Conservation (phyloP, 2,888 invertebrate genomes). For the Amphipyra tragopoginis region DNA sequence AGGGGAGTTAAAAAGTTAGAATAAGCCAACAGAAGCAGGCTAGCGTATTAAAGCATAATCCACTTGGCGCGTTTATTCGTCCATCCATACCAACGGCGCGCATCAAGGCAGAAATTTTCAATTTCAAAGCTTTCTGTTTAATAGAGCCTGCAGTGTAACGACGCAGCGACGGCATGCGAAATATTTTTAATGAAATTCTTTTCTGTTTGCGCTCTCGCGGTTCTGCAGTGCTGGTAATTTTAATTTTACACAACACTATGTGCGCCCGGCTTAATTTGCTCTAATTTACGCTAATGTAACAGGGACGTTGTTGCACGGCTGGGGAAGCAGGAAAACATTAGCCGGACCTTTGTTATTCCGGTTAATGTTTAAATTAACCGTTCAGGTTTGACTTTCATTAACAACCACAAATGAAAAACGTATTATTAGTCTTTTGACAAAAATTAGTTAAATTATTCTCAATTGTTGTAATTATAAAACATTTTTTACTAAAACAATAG, state of each 20-base stretch:
- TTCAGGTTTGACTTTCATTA: constrained; percentile 22
- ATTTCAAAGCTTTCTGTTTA: constrained; percentile 67
- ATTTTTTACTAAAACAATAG: background rate
- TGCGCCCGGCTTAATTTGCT: constrained; percentile 64
- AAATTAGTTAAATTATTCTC: constrained; percentile 7
- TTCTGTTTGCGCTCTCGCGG: constrained; percentile 54
- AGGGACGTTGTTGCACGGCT: constrained; percentile 53
- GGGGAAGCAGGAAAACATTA: constrained; percentile 49
- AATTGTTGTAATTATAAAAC: background rate
- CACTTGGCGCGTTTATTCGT: constrained; percentile 62
- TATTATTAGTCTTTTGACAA: constrained; percentile 1
- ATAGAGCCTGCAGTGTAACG: constrained; percentile 62
- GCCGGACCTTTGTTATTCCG: constrained; percentile 36
- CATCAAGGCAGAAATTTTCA: constrained; percentile 64
- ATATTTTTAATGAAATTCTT: constrained; percentile 76
- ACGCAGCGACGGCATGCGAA: constrained; percentile 57
- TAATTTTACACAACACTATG: constrained; percentile 63
- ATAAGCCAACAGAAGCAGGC: constrained; percentile 56
- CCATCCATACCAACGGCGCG: constrained; percentile 59
- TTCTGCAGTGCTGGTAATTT: constrained; percentile 61
- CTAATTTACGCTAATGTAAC: constrained; percentile 70
- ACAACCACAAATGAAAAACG: constrained; percentile 12
- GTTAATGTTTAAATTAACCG: constrained; percentile 39
- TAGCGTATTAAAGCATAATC: constrained; percentile 66
- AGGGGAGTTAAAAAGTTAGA: constrained; percentile 56